These are phyloP conservation scores for Cantharis rustica DNA, from an alignment of 2,888 invertebrate genomes.

Conservation along the genomic window DNA sequence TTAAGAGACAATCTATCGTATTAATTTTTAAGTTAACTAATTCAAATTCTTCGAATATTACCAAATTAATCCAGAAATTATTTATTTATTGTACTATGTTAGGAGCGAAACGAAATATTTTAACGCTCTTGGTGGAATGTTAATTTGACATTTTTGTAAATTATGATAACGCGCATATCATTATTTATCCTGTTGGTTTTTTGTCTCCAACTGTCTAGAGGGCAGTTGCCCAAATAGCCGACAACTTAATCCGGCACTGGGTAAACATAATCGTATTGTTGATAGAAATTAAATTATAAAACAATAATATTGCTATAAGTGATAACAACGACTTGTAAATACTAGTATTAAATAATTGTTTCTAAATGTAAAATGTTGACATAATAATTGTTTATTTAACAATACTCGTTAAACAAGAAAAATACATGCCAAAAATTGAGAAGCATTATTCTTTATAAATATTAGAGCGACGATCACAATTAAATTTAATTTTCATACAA, in stretches of 20 bases:
- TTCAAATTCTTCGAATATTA: not conserved
- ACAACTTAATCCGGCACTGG: not conserved
- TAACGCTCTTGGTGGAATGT: not conserved
- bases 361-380: not conserved
- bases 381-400: not conserved
- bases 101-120: not conserved
- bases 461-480: too few relatives aligned
- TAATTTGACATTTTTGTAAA: not conserved
- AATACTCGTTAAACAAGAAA: not conserved
- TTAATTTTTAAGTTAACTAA: constrained; percentile 47
- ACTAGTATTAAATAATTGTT: not conserved
- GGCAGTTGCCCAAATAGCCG: not conserved
- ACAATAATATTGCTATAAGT: not conserved
- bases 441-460: not conserved
- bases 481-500: not conserved
- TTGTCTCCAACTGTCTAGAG: not conserved
- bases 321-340: not conserved
- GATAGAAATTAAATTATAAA: not conserved
- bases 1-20: constrained; percentile 76
- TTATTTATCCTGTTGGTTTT: not conserved
- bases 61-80: not conserved
- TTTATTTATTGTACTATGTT: not conserved
- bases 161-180: not conserved
- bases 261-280: not conserved
- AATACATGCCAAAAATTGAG: not conserved